Percentiles rank a stretch among this genome's conserved stretches.
Evolutionary conservation across 2,797 vertebrate species (phyloP).

Genomic region (Podarcis siculus): DNA sequence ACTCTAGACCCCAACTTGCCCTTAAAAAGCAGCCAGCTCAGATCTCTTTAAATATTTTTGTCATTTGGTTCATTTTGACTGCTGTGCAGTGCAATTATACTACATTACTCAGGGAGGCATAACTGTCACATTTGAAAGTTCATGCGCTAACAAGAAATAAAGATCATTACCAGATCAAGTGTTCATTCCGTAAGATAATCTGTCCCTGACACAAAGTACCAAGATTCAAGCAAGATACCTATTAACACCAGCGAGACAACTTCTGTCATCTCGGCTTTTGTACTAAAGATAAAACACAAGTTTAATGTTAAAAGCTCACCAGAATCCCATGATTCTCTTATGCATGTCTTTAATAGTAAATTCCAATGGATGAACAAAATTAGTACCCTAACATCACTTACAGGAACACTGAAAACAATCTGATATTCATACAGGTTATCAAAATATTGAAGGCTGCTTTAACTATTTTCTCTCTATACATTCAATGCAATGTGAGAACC

Average conservation of each 20-base stretch:
- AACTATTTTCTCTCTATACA: not conserved
- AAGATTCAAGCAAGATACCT: too few species aligned
- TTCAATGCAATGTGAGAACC: not conserved
- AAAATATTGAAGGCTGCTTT: not conserved
- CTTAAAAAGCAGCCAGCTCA: constrained; percentile 38
- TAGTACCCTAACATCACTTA: not conserved
- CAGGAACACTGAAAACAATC: not conserved
- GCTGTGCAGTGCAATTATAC: constrained; percentile 38
- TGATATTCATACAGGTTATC: not conserved
- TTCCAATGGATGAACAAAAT: not conserved
- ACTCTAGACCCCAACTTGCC: constrained; percentile 34
- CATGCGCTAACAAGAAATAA: constrained; percentile 52
- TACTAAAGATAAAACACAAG: constrained; percentile 42
- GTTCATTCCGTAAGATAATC: constrained; percentile 45
- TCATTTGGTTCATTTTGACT: constrained; percentile 46
- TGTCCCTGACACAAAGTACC: too few species aligned
- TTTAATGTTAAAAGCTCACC: constrained; percentile 21
- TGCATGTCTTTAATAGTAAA: not conserved
- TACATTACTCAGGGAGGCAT: constrained; percentile 37
- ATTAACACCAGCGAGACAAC: constrained; percentile 27
- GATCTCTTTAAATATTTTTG: constrained; percentile 51
- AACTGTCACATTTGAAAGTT: constrained; percentile 48
- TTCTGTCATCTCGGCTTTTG: constrained; percentile 8
- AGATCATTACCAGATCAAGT: constrained; percentile 53
- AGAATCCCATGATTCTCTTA: not conserved